These are phyloP conservation scores for Melanargia galathea DNA, from an alignment of 2,888 invertebrate species.

Conservation along the genomic window DNA sequence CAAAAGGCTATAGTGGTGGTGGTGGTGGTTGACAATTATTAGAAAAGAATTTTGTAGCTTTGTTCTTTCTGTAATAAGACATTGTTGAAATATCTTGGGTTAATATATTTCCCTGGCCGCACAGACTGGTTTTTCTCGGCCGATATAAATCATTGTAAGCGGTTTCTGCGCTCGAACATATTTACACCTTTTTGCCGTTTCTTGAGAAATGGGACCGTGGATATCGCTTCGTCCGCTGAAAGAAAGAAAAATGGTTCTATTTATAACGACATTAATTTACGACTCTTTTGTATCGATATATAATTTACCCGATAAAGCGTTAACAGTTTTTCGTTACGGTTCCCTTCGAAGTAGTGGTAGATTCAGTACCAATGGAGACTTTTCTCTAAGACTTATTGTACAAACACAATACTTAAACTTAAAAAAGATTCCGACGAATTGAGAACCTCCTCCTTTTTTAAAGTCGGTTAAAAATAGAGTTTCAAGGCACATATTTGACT, in stretches of 20 bases:
- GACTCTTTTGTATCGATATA: neutral
- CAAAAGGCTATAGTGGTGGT: no score
- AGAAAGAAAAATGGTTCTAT: conserved; percentile 27
- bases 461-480: no score
- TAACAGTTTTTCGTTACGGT: no score
- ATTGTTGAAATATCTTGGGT: neutral
- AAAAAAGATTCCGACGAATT: no score
- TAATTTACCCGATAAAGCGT: neutral
- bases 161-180: conserved; percentile 54
- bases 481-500: no score
- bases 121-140: conserved; percentile 61
- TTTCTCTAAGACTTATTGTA: no score
- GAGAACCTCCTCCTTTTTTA: no score
- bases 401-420: no score
- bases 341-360: no score
- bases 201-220: conserved; percentile 32
- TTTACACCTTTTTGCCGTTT: conserved; percentile 68
- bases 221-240: conserved; percentile 24
- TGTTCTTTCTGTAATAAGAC: neutral
- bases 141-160: conserved; percentile 74
- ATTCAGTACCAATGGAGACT: no score
- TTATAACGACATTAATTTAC: neutral
- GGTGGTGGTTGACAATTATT: no score
- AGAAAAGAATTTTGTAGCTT: neutral
- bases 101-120: conserved; percentile 52